These are phyloP conservation scores for Antheraea mylitta DNA, from an alignment of 1,140 invertebrate genomes.

Conservation along the genomic window DNA sequence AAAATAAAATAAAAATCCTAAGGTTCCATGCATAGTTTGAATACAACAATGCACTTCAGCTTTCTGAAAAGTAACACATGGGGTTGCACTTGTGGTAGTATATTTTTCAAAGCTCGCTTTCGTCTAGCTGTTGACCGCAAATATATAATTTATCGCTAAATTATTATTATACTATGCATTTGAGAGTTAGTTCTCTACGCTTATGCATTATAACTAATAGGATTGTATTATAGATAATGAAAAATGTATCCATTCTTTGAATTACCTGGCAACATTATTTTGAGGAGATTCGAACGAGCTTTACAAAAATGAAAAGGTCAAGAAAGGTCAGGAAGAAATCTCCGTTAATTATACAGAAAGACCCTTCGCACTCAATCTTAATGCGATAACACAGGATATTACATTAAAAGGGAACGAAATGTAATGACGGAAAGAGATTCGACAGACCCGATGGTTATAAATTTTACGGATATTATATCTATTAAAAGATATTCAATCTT, in stretches of 20 bases:
- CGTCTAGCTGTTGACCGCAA: too few relatives aligned
- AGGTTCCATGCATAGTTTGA: too few relatives aligned
- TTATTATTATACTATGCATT: too few relatives aligned
- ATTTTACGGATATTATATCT: neutral
- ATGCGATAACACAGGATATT: constrained; percentile 13
- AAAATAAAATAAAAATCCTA: too few relatives aligned
- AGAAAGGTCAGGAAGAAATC: constrained; percentile 10
- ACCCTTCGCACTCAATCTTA: constrained; percentile 10
- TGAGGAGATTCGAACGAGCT: neutral
- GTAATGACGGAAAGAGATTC: neutral
- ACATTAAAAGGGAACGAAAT: constrained; percentile 7
- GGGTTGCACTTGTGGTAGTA: too few relatives aligned
- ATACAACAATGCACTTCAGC: too few relatives aligned
- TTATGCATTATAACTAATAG: too few relatives aligned
- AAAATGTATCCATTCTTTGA: neutral
- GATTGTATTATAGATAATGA: too few relatives aligned
- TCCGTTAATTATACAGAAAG: constrained; percentile 11
- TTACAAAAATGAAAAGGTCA: constrained; percentile 5
- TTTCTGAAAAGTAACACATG: too few relatives aligned
- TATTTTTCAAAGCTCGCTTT: too few relatives aligned
- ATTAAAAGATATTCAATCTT: neutral
- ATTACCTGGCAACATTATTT: neutral
- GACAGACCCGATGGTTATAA: neutral
- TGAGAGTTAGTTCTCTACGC: too few relatives aligned
- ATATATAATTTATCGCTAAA: too few relatives aligned